phyloP scores from a whole-genome alignment of 1,140 invertebrate species.

The Drosophila kepulauana region DNA sequence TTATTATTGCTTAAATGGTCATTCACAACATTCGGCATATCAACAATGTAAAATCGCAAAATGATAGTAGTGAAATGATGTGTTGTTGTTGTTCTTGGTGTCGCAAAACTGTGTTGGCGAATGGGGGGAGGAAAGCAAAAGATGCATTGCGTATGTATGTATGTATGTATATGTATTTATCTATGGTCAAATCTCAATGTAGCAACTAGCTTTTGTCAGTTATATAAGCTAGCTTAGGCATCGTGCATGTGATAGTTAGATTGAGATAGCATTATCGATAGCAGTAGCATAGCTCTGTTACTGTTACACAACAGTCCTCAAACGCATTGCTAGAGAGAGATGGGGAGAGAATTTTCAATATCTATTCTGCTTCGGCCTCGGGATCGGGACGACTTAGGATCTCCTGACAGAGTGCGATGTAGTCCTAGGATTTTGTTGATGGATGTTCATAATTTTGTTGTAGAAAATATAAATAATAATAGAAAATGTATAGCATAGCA shows the following conservation, averaged over 20 bases:
- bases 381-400: conserved; percentile 83
- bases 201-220: conserved; percentile 50
- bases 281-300: conserved; percentile 7
- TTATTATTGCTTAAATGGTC: conserved; percentile 36
- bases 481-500: conserved; percentile 33
- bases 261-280: conserved; percentile 35
- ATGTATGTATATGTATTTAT: conserved; percentile 1
- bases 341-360: background rate
- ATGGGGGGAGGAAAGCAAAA: background rate
- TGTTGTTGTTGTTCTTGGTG: no score
- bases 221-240: conserved; percentile 3
- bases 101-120: no score
- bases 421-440: conserved; percentile 66
- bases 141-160: conserved; percentile 6
- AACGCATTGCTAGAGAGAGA: conserved; percentile 1
- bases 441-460: conserved; percentile 23
- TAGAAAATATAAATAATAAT: conserved; percentile 15
- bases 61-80: background rate
- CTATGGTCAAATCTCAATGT: conserved; percentile 1
- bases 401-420: conserved; percentile 84
- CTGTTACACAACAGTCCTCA: conserved; percentile 2
- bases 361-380: conserved; percentile 75
- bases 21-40: conserved; percentile 46
- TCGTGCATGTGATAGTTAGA: conserved; percentile 21
- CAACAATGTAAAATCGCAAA: conserved; percentile 31